Conservation (phyloP, 2,888 invertebrate genomes). For the Tetanocera ferruginea region DNA sequence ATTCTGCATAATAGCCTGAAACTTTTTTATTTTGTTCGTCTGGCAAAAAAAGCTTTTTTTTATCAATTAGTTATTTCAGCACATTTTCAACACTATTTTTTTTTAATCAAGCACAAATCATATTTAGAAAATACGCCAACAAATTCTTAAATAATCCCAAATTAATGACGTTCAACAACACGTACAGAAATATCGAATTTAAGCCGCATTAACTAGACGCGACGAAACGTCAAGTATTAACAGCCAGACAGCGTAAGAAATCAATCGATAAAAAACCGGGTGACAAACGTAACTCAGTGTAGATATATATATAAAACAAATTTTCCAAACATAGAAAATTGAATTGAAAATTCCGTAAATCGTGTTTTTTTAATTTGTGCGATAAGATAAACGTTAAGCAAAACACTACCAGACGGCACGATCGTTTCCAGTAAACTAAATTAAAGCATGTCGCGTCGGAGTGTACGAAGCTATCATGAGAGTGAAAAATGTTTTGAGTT, state of each 20-base stretch:
- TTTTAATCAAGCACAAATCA: too few relatives aligned
- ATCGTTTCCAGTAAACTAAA: constrained; percentile 62
- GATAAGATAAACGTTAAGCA: not conserved
- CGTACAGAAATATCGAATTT: not conserved
- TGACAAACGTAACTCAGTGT: not conserved
- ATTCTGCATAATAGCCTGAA: too few relatives aligned
- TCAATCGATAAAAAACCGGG: constrained; percentile 22
- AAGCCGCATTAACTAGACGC: constrained; percentile 5
- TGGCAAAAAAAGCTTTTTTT: too few relatives aligned
- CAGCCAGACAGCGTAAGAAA: constrained; percentile 1
- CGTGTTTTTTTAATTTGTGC: not conserved
- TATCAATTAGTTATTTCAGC: too few relatives aligned
- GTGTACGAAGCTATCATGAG: constrained; percentile 30
- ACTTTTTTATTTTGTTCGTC: too few relatives aligned
- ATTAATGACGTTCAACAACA: not conserved
- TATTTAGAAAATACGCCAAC: too few relatives aligned
- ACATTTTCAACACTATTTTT: too few relatives aligned
- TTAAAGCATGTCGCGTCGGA: constrained; percentile 42
- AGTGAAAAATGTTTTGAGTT: not conserved
- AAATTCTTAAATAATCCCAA: too few relatives aligned
- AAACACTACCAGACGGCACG: constrained; percentile 57
- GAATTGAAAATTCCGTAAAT: not conserved
- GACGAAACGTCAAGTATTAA: not conserved
- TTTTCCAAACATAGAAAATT: not conserved
- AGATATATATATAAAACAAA: not conserved